phyloP scores from a whole-genome alignment of 2,113 vertebrate genomes.

The Acrocephalus arundinaceus region DNA sequence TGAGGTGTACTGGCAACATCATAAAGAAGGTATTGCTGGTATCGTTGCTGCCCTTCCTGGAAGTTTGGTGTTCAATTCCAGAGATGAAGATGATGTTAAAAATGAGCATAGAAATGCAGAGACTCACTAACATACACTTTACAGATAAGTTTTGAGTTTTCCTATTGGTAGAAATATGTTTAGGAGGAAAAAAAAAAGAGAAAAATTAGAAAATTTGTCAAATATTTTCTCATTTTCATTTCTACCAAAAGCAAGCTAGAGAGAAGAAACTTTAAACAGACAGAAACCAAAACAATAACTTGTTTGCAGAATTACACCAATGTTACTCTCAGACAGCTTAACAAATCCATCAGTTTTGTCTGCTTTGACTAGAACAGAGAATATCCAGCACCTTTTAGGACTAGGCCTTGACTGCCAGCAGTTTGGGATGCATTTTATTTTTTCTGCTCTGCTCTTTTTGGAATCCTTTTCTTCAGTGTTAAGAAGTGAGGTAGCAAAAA shows the following conservation, averaged over 20 bases:
- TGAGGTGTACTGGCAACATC: rapidly evolving
- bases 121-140: slow-evolving; percentile 66
- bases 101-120: slow-evolving; percentile 72
- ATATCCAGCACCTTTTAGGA: not conserved
- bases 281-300: not conserved
- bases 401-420: not conserved
- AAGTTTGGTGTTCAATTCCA: slow-evolving; percentile 70
- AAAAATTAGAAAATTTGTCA: not conserved
- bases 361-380: not conserved
- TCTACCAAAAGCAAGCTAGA: not conserved
- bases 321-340: not conserved
- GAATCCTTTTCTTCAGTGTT: not conserved
- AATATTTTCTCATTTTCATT: not conserved
- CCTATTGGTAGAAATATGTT: slow-evolving; percentile 4
- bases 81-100: slow-evolving; percentile 79
- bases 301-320: not conserved
- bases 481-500: not conserved
- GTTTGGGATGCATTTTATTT: not conserved
- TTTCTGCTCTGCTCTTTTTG: not conserved
- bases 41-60: not conserved
- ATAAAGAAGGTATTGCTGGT: not conserved
- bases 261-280: not conserved
- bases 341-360: not conserved
- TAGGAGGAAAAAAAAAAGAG: not conserved
- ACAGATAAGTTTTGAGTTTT: slow-evolving; percentile 50